phyloP scores from a whole-genome alignment of 2,888 invertebrate genomes.

The Phasia obesa region DNA sequence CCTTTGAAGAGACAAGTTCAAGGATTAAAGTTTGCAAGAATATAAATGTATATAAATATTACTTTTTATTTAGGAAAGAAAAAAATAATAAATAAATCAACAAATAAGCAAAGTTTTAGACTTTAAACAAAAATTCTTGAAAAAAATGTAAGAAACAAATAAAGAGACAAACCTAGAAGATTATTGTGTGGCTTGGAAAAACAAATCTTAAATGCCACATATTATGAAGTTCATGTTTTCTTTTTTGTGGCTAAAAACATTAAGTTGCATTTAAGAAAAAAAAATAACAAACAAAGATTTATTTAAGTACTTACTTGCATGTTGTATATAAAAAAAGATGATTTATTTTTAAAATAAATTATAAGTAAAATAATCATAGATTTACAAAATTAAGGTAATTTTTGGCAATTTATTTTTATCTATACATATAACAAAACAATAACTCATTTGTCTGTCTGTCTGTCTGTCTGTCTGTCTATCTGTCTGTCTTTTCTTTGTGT shows the following conservation, averaged over 20 bases:
- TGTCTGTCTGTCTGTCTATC: too few species aligned
- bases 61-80: constrained; percentile 4
- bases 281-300: not conserved
- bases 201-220: constrained; percentile 43
- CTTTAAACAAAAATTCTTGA: constrained; percentile 25
- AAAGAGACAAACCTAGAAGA: constrained; percentile 39
- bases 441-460: too few species aligned
- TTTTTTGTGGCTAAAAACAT: constrained; percentile 20
- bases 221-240: constrained; percentile 37
- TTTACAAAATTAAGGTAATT: constrained; percentile 1
- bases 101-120: constrained; percentile 26
- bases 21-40: constrained; percentile 75
- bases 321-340: not conserved
- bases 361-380: not conserved
- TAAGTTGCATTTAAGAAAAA: not conserved
- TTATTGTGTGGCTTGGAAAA: constrained; percentile 57
- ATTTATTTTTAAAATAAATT: constrained; percentile 31
- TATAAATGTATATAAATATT: constrained; percentile 57
- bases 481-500: too few species aligned
- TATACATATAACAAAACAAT: too few species aligned
- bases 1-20: constrained; percentile 74
- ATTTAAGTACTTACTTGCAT: not conserved
- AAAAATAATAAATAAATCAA: constrained; percentile 3
- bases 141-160: constrained; percentile 1
- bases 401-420: too few species aligned